Percentiles rank a stretch among this genome's conserved stretches.
These are phyloP conservation scores for Cygnus atratus DNA, from an alignment of 2,113 vertebrate genomes.

Conservation along the genomic window DNA sequence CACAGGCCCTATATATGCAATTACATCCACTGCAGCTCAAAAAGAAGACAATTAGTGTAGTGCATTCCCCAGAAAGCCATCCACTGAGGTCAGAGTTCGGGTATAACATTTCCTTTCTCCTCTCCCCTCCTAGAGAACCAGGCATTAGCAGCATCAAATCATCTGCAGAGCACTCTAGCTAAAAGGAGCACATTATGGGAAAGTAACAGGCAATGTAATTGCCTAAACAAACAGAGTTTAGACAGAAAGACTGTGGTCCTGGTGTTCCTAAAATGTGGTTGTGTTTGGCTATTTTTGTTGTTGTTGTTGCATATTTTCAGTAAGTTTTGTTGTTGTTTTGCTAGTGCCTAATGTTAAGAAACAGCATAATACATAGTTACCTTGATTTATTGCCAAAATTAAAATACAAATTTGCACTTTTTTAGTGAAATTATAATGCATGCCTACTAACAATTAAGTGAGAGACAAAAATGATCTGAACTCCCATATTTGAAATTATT, in stretches of 20 bases:
- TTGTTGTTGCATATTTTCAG: neutral
- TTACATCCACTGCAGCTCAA: conserved; percentile 33
- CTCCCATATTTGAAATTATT: neutral
- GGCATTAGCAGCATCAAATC: conserved; percentile 43
- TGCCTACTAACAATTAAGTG: neutral
- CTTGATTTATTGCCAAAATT: neutral
- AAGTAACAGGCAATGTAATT: conserved; percentile 42
- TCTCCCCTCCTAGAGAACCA: conserved; percentile 38
- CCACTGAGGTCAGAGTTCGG: neutral
- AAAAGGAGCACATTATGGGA: conserved; percentile 51
- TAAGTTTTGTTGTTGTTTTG: neutral
- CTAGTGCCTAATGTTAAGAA: neutral
- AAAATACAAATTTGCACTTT: neutral
- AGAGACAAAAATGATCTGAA: neutral
- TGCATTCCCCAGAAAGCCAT: conserved; percentile 52
- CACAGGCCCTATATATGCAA: conserved; percentile 11
- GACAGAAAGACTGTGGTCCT: neutral
- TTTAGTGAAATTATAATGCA: neutral
- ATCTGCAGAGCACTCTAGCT: conserved; percentile 28
- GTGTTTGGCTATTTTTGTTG: neutral
- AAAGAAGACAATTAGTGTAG: conserved; percentile 46
- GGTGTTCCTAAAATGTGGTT: neutral
- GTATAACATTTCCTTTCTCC: conserved; percentile 39
- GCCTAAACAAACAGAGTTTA: conserved; percentile 54
- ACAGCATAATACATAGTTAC: neutral